Evolutionary conservation across 2,797 vertebrate genomes (phyloP).

Genomic region (Sebastes itinus): DNA sequence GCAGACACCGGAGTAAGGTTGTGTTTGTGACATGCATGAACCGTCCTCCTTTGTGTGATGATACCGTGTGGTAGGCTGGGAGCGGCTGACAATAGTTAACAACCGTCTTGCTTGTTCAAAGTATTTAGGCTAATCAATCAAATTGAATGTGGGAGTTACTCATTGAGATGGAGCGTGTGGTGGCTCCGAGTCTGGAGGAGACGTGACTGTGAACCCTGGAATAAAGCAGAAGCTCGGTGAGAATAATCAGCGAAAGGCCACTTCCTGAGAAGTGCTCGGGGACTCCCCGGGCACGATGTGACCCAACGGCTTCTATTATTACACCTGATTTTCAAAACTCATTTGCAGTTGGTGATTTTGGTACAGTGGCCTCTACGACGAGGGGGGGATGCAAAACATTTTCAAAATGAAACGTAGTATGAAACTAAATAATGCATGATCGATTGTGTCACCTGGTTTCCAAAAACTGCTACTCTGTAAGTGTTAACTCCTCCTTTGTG

Average conservation of each 20-base stretch:
- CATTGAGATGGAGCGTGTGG: not conserved
- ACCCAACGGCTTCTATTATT: not conserved
- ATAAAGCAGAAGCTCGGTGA: not conserved
- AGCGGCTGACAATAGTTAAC: not conserved
- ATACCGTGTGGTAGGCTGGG: not conserved
- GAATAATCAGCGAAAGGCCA: not conserved
- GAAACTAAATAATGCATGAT: not conserved
- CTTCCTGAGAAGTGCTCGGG: not conserved
- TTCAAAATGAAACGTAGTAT: not conserved
- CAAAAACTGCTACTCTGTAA: too few relatives aligned
- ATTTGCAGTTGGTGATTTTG: not conserved
- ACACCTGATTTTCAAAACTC: not conserved
- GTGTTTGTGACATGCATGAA: not conserved
- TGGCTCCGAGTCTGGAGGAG: too few relatives aligned
- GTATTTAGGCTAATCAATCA: conserved; percentile 9
- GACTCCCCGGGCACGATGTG: not conserved
- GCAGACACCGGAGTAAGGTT: too few relatives aligned
- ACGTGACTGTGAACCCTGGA: too few relatives aligned
- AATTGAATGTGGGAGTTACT: not conserved
- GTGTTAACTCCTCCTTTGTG: not conserved
- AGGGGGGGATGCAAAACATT: not conserved
- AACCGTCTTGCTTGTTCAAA: not conserved
- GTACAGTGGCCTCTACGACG: not conserved
- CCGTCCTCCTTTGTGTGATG: not conserved
- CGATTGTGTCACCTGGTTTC: too few relatives aligned